These are phyloP conservation scores for Willisornis vidua DNA, from an alignment of 2,113 vertebrate genomes.

Conservation along the genomic window DNA sequence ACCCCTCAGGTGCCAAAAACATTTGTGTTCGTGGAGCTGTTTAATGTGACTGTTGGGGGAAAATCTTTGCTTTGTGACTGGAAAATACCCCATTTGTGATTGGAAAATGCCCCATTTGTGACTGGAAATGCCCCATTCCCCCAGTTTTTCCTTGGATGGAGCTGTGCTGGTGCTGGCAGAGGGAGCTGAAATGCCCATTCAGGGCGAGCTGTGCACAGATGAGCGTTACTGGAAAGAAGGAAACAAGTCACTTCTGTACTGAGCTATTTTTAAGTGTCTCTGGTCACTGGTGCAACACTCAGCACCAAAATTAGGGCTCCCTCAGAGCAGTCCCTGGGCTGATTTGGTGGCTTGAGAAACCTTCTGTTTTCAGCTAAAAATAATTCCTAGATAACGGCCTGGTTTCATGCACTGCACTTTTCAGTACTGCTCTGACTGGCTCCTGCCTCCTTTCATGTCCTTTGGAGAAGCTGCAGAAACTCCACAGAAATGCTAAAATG, in stretches of 20 bases:
- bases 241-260: conserved; percentile 31
- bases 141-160: background rate
- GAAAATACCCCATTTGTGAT: background rate
- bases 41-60: background rate
- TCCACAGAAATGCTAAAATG: fast-evolving
- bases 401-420: background rate
- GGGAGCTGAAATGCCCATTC: background rate
- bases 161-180: background rate
- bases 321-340: conserved; percentile 15
- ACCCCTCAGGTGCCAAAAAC: background rate
- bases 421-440: background rate
- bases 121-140: background rate
- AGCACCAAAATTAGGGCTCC: conserved; percentile 45
- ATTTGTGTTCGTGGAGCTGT: background rate
- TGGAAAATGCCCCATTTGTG: background rate
- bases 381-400: conserved; percentile 58
- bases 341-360: conserved; percentile 44
- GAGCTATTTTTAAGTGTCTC: conserved; percentile 56
- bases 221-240: conserved; percentile 32
- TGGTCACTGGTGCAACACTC: conserved; percentile 30
- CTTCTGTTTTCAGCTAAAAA: conserved; percentile 63
- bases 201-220: background rate
- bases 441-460: background rate
- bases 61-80: background rate
- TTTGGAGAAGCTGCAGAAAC: background rate